Evolutionary conservation across 2,113 vertebrate genomes (phyloP), one percentile per base, ranked within the genome.

Genomic region (Melanerpes formicivorus): DNA sequence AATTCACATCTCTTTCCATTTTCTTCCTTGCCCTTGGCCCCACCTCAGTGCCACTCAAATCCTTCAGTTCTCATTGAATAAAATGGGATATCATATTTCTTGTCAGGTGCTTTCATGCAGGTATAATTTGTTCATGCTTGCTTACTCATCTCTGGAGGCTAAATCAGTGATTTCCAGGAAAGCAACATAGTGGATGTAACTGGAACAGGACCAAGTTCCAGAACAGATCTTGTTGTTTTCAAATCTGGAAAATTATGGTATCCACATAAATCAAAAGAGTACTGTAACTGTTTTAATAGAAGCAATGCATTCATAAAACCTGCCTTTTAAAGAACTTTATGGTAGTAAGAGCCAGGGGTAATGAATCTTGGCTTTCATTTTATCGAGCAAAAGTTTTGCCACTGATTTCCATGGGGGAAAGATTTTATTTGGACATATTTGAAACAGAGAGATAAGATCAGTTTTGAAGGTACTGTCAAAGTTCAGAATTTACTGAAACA

Each of bases 121-220:
- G 46, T 77, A 32, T 87, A 90, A 78, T 87, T 92, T 84, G 55
- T 90, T 89, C 62, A 70, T 65, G 32, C 64, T 82, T 75, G n/a
- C n/a, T 82, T 81, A 82, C 67, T 89, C 27, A 63, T 84, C 40
- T 82, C 66, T 70, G 55, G 64, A 92, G 71, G 40, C 63, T 72
- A 84, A 83, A 85, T 52, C 71, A 62, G 37, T 70, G 5, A 1
- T 64, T 89, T 92, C 58, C 63, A 81, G 62, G 48, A 81, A 82
- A 86, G 70, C 21, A 88, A 44, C 13, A 5, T 0, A 40, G 27
- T 32, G 15, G n/a, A 42, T 87, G 3, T 79, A 87, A 58, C 54
- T 50, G 18, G 19, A 90, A 76, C 1, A 4, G 29, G 19, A 82
- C 34, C 59, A 79, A 44, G 19, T 59, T 94, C 66, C 63, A 86